phyloP scores from a whole-genome alignment of 1,140 invertebrate species.

The Drosophila parabipectinata region DNA sequence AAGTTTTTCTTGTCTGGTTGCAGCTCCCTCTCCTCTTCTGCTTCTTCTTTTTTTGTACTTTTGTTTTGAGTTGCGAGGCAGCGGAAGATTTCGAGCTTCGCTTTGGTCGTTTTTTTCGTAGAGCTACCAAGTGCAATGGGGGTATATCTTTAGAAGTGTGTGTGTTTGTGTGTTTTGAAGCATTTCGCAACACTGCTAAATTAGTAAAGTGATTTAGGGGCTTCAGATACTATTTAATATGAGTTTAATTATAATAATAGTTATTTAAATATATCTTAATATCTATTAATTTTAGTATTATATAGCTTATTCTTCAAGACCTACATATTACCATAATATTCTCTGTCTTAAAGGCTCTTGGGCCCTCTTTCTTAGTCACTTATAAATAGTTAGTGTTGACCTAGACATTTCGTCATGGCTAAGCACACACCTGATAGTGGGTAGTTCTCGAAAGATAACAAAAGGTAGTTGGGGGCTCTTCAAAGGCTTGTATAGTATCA shows the following conservation, averaged over 20 bases:
- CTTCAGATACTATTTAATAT: too few species aligned
- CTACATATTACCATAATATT: too few species aligned
- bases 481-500: too few species aligned
- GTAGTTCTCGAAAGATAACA: constrained; percentile 13
- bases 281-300: too few species aligned
- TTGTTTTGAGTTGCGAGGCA: constrained; percentile 58
- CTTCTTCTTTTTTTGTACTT: constrained; percentile 43
- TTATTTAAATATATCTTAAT: too few species aligned
- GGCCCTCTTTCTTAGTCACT: constrained; percentile 13
- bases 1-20: constrained; percentile 50
- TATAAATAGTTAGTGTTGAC: constrained; percentile 12
- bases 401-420: constrained; percentile 24
- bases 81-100: constrained; percentile 40
- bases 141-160: constrained; percentile 39
- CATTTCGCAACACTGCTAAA: constrained; percentile 66
- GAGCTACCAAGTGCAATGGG: constrained; percentile 59
- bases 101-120: constrained; percentile 35
- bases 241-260: too few species aligned
- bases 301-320: too few species aligned
- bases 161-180: constrained; percentile 15
- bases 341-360: not conserved
- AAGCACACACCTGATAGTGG: constrained; percentile 28
- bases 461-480: not conserved
- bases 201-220: constrained; percentile 10
- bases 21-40: constrained; percentile 16